phyloP scores from a whole-genome alignment of 2,113 vertebrate species.

The Maccullochella peelii region DNA sequence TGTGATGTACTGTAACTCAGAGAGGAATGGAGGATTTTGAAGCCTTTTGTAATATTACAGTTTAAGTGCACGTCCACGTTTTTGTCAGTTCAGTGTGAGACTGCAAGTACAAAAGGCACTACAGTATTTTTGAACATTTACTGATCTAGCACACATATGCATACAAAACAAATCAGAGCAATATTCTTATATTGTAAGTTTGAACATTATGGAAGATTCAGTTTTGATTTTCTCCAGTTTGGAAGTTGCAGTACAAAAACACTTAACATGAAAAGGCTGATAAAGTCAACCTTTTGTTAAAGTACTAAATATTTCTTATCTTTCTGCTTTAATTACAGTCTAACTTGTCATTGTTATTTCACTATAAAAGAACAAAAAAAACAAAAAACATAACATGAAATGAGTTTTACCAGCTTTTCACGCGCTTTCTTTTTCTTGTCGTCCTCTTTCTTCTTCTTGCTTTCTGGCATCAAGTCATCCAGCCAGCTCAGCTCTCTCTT shows the following conservation, averaged over 20 bases:
- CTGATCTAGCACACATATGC: background rate
- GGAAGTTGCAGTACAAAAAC: background rate
- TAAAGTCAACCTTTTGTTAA: background rate
- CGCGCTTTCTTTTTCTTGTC: constrained; percentile 93
- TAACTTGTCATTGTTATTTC: background rate
- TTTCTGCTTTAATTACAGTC: background rate
- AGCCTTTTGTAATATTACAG: background rate
- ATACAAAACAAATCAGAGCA: too few species aligned
- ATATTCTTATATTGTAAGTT: too few species aligned
- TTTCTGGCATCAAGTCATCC: constrained; percentile 96
- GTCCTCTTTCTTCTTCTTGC: constrained; percentile 97
- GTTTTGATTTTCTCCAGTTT: background rate
- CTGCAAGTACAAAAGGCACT: background rate
- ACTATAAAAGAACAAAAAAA: background rate
- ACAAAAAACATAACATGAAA: background rate
- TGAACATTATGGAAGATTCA: too few species aligned
- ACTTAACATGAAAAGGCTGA: background rate
- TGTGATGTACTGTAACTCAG: background rate
- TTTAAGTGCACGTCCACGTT: background rate
- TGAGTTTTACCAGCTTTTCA: constrained; percentile 83
- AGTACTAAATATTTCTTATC: background rate
- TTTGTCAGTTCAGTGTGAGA: background rate
- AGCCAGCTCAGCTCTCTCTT: constrained; percentile 96
- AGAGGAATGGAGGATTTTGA: background rate
- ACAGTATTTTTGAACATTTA: background rate